Conservation (phyloP, 2,797 vertebrate species). For the Pristis pectinata region DNA sequence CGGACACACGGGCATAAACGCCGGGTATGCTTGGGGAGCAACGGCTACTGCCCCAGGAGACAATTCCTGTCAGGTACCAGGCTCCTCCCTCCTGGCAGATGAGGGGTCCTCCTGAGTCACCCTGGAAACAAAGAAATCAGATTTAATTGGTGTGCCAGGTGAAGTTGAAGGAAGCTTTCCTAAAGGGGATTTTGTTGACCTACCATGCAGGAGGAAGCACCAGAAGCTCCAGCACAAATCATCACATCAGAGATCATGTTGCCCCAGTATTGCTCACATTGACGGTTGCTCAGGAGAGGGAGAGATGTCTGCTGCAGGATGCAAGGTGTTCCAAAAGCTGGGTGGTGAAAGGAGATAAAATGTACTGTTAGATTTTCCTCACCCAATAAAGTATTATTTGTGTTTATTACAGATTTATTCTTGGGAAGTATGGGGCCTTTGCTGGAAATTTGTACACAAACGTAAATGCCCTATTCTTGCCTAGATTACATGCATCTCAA, state of each 20-base stretch:
- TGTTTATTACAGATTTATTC: background rate
- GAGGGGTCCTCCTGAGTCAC: constrained; percentile 74
- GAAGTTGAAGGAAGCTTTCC: background rate
- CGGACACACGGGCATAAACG: constrained; percentile 64
- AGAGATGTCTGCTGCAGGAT: constrained; percentile 70
- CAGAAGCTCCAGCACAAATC: constrained; percentile 70
- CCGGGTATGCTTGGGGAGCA: constrained; percentile 53
- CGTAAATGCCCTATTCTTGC: background rate
- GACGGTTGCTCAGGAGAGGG: constrained; percentile 64
- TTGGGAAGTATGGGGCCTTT: background rate
- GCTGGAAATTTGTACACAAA: background rate
- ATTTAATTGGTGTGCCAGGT: background rate
- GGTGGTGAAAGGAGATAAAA: background rate
- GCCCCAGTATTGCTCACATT: constrained; percentile 68
- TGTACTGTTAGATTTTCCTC: background rate
- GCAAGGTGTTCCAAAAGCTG: constrained; percentile 44
- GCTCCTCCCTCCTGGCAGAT: constrained; percentile 61
- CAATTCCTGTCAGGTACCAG: constrained; percentile 74
- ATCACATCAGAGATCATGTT: constrained; percentile 56
- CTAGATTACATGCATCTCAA: background rate
- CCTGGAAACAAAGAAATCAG: constrained; percentile 49
- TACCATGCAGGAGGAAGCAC: constrained; percentile 57
- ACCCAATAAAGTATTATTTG: background rate
- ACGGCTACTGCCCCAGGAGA: constrained; percentile 69
- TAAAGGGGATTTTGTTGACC: background rate